These are phyloP conservation scores for Exocentrus adspersus DNA, from an alignment of 2,888 invertebrate species.

Conservation along the genomic window DNA sequence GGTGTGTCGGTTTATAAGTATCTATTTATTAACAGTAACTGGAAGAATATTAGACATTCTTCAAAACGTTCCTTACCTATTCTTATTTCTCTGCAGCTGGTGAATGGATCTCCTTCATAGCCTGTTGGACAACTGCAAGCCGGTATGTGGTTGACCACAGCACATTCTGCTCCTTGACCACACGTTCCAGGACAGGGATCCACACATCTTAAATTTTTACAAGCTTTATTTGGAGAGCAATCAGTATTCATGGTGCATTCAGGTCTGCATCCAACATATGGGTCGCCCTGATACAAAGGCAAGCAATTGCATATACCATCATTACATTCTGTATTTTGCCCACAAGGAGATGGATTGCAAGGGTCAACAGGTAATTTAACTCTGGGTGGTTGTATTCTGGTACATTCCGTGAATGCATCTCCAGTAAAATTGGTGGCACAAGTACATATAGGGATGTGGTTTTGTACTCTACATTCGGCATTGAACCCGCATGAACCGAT, in stretches of 20 bases:
- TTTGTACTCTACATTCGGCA: conserved; percentile 75
- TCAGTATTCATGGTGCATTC: conserved; percentile 85
- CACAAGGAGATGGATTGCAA: conserved; percentile 81
- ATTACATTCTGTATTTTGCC: conserved; percentile 79
- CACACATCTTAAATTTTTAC: conserved; percentile 79
- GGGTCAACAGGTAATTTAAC: conserved; percentile 65
- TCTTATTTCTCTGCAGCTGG: conserved; percentile 62
- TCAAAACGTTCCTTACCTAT: conserved; percentile 39
- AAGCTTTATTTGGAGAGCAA: conserved; percentile 79
- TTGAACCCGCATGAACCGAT: conserved; percentile 77
- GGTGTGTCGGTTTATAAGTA: too few species aligned
- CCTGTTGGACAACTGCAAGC: conserved; percentile 79
- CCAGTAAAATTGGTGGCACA: conserved; percentile 72
- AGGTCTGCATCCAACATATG: conserved; percentile 79
- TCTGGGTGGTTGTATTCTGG: conserved; percentile 59
- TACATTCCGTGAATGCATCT: conserved; percentile 73
- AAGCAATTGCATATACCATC: conserved; percentile 78
- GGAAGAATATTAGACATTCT: too few species aligned
- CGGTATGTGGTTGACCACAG: conserved; percentile 84
- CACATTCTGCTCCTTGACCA: conserved; percentile 81
- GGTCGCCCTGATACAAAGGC: conserved; percentile 77
- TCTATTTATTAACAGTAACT: too few species aligned
- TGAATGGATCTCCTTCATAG: conserved; percentile 83
- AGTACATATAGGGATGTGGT: conserved; percentile 75
- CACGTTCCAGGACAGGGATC: conserved; percentile 85